phyloP scores from a whole-genome alignment of 2,113 vertebrate genomes.

The Pteruthius melanotis region DNA sequence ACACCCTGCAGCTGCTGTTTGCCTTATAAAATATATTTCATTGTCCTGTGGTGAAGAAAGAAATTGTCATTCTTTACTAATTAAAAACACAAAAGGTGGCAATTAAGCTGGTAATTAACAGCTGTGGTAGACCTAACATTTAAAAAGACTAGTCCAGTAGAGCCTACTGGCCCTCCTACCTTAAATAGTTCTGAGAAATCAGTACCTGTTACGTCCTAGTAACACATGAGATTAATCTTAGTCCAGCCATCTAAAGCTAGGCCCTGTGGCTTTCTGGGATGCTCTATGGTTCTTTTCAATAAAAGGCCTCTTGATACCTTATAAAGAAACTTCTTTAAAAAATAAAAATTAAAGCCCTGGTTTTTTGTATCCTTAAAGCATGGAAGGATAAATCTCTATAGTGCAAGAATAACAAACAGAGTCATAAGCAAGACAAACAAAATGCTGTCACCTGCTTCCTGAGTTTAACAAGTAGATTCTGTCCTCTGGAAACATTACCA shows the following conservation, averaged over 20 bases:
- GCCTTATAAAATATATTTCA: slow-evolving; percentile 11
- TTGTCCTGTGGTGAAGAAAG: background rate
- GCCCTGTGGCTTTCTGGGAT: background rate
- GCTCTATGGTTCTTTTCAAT: background rate
- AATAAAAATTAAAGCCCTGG: background rate
- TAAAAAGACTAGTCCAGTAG: background rate
- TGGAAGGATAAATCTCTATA: background rate
- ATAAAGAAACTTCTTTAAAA: background rate
- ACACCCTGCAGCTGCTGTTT: slow-evolving; percentile 28
- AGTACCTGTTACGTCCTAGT: background rate
- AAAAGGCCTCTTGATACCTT: background rate
- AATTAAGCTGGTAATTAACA: background rate
- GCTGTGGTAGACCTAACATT: background rate
- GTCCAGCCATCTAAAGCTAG: background rate
- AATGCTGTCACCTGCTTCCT: background rate
- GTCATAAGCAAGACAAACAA: background rate
- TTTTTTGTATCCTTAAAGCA: background rate
- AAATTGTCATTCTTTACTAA: background rate
- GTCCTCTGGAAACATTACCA: background rate
- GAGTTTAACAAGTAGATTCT: background rate
- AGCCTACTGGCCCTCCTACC: background rate
- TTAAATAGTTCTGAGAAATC: background rate
- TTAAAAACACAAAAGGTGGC: background rate
- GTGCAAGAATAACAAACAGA: background rate
- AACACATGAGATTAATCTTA: background rate